phyloP scores from a whole-genome alignment of 2,888 invertebrate genomes.

The Plebejus anna region DNA sequence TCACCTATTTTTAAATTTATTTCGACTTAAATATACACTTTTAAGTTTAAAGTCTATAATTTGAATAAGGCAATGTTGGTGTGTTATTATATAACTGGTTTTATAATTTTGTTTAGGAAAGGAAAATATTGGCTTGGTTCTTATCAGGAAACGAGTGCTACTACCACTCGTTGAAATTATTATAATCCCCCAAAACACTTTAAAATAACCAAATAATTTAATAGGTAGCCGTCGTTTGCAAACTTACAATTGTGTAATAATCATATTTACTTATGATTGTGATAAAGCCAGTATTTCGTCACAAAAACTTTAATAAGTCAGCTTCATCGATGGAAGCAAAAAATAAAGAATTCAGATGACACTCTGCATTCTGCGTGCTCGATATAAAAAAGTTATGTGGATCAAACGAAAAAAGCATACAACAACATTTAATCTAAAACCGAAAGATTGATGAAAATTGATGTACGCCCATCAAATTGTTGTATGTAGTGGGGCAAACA shows the following conservation, averaged over 20 bases:
- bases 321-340: conserved; percentile 9
- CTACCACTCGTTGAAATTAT: neutral
- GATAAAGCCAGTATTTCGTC: neutral
- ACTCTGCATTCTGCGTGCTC: conserved; percentile 8
- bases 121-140: neutral
- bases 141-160: neutral
- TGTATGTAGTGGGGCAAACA: conserved; percentile 36
- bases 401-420: conserved; percentile 35
- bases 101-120: neutral
- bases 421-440: conserved; percentile 38
- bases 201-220: neutral
- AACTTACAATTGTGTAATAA: neutral
- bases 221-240: neutral
- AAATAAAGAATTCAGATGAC: conserved; percentile 17
- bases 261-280: neutral
- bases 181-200: neutral
- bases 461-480: conserved; percentile 40
- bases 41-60: conserved; percentile 29
- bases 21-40: conserved; percentile 35
- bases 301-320: conserved; percentile 17
- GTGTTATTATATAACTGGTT: neutral
- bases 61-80: conserved; percentile 8
- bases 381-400: conserved; percentile 33
- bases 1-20: conserved; percentile 53
- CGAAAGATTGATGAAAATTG: conserved; percentile 41